phyloP scores from a whole-genome alignment of 2,797 vertebrate species.

The Numenius phaeopus region DNA sequence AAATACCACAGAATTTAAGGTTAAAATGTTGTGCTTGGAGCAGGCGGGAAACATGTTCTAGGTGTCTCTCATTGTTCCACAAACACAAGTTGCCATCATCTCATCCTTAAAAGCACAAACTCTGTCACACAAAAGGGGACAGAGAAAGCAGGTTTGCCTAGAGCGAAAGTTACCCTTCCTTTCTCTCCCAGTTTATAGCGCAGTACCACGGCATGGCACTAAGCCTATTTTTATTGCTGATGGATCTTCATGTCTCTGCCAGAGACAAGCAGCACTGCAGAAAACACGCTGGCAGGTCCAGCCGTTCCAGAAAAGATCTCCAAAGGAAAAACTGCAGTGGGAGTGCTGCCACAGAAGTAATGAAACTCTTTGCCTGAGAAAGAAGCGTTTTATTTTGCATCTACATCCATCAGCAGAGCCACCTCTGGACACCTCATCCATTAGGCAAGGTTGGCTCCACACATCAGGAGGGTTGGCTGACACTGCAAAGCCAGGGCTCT shows the following conservation, averaged over 20 bases:
- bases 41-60: background rate
- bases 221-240: background rate
- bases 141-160: background rate
- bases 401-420: background rate
- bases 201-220: background rate
- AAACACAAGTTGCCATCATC: background rate
- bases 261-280: background rate
- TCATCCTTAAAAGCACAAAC: background rate
- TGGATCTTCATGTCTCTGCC: background rate
- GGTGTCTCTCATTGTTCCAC: background rate
- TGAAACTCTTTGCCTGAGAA: background rate
- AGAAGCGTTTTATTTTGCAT: background rate
- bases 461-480: background rate
- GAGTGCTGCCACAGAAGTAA: background rate
- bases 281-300: background rate
- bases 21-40: background rate
- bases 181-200: background rate
- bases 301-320: background rate
- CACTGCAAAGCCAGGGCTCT: background rate
- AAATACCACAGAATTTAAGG: background rate
- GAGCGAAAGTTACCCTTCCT: background rate
- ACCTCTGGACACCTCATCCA: background rate
- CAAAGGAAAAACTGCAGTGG: background rate
- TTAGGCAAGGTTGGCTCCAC: background rate
- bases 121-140: background rate